A percentile compares a stretch with the other conserved stretches of the same genome.
These are phyloP conservation scores for Drosophila kepulauana DNA, from an alignment of 1,140 invertebrate genomes.

Conservation along the genomic window DNA sequence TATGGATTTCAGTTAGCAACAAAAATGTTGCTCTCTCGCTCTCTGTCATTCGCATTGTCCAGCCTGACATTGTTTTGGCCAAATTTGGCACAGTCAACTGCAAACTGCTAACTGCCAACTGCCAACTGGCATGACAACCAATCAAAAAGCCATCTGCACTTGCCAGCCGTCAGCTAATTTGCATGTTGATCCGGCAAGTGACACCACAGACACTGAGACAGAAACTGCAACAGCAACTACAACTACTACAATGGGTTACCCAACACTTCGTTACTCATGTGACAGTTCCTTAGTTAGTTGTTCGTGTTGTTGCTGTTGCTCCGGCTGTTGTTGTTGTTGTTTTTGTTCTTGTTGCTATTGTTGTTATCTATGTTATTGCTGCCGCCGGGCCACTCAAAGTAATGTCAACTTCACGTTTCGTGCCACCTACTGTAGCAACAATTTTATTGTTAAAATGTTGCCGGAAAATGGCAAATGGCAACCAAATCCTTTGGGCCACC, in stretches of 20 bases:
- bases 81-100: constrained; percentile 23
- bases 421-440: constrained; percentile 38
- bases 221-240: constrained; percentile 7
- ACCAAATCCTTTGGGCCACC: constrained; percentile 32
- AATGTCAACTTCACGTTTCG: constrained; percentile 48
- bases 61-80: constrained; percentile 21
- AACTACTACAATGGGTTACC: constrained; percentile 27
- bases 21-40: no score
- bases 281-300: constrained; percentile 20
- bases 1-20: constrained; percentile 1
- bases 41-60: background rate
- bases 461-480: constrained; percentile 41
- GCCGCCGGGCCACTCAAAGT: constrained; percentile 22
- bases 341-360: background rate
- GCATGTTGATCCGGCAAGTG: constrained; percentile 59
- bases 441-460: constrained; percentile 68
- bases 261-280: constrained; percentile 51
- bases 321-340: constrained; percentile 11
- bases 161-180: constrained; percentile 62
- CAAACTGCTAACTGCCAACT: constrained; percentile 21
- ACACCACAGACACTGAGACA: constrained; percentile 24
- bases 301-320: constrained; percentile 7
- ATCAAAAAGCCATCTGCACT: constrained; percentile 78
- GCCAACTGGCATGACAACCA: constrained; percentile 58
- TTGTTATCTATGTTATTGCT: background rate